Conservation (phyloP, 2,888 invertebrate genomes). For the Cheilosia vulpina region DNA sequence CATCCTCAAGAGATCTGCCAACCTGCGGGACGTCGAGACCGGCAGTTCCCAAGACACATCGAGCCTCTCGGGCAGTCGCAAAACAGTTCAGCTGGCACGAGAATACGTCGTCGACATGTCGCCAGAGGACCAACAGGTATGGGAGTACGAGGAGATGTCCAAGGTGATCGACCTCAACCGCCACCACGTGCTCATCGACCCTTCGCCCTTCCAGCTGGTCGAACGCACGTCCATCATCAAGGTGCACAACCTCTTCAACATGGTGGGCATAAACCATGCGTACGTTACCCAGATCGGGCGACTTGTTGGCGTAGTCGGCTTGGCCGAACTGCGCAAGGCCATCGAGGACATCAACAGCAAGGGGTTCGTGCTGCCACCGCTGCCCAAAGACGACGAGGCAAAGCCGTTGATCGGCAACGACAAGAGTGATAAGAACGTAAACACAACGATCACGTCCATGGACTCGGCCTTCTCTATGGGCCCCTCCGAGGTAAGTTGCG, state of each 20-base stretch:
- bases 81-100: conserved; percentile 94
- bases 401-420: conserved; percentile 77
- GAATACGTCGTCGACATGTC: conserved; percentile 97
- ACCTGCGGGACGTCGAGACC: conserved; percentile 92
- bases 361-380: conserved; percentile 84
- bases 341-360: conserved; percentile 96
- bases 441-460: conserved; percentile 83
- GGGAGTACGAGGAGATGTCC: conserved; percentile 96
- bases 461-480: conserved; percentile 81
- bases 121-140: conserved; percentile 94
- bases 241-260: conserved; percentile 98
- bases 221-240: conserved; percentile 96
- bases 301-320: conserved; percentile 96
- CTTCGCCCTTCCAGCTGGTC: conserved; percentile 98
- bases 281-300: conserved; percentile 98
- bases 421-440: conserved; percentile 81
- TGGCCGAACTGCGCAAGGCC: conserved; percentile 95
- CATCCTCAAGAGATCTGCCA: conserved; percentile 93
- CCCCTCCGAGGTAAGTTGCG: conserved; percentile 82
- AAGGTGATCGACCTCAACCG: conserved; percentile 89
- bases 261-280: conserved; percentile 98
- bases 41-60: conserved; percentile 84
- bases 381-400: conserved; percentile 76
- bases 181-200: conserved; percentile 90
- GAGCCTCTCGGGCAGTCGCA: conserved; percentile 88